A percentile compares a stretch with the other conserved stretches of the same genome.
phyloP scores from a whole-genome alignment of 2,888 invertebrate genomes.

The Drosophila formosana region DNA sequence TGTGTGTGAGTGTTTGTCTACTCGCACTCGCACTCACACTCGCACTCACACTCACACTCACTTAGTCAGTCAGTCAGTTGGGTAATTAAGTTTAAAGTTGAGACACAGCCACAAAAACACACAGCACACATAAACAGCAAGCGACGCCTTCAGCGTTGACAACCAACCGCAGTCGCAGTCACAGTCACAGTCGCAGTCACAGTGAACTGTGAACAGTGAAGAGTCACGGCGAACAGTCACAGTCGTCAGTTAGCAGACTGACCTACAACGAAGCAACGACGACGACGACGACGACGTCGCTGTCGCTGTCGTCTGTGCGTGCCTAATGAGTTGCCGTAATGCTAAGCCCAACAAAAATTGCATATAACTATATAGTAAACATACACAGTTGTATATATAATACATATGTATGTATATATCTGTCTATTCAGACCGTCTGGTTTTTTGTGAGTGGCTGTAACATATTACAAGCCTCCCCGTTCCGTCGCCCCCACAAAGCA shows the following conservation, averaged over 20 bases:
- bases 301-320: constrained; percentile 67
- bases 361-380: constrained; percentile 27
- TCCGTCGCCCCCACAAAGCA: constrained; percentile 24
- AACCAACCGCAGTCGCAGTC: constrained; percentile 20
- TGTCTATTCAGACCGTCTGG: constrained; percentile 41
- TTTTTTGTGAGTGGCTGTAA: constrained; percentile 57
- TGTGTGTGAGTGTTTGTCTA: constrained; percentile 5
- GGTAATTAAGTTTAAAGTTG: constrained; percentile 74
- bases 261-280: constrained; percentile 61
- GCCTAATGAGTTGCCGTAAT: constrained; percentile 76
- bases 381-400: background rate
- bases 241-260: constrained; percentile 47
- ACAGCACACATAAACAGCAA: constrained; percentile 31
- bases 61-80: constrained; percentile 25
- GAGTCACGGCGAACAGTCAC: constrained; percentile 20
- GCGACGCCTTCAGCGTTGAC: constrained; percentile 44
- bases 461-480: constrained; percentile 39
- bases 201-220: background rate
- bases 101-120: constrained; percentile 33
- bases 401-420: background rate
- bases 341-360: constrained; percentile 60
- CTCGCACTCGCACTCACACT: background rate
- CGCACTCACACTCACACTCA: constrained; percentile 4
- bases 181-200: constrained; percentile 29
- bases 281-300: constrained; percentile 22